phyloP scores from a whole-genome alignment of 2,888 invertebrate genomes.

The Myopa testacea region DNA sequence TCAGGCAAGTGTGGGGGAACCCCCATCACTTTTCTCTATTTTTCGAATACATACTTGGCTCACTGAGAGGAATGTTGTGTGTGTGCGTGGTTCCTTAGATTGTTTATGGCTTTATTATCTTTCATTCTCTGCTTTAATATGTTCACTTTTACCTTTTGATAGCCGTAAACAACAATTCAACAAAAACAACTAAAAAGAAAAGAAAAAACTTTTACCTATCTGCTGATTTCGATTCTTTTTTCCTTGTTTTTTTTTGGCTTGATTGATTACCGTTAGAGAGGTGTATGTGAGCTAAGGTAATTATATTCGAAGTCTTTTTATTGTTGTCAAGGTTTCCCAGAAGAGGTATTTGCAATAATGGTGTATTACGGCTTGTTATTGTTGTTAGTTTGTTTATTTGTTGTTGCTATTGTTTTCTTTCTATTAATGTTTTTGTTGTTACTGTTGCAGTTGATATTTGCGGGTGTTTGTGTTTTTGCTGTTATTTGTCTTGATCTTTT shows the following conservation, averaged over 20 bases:
- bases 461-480: conserved; percentile 2
- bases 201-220: too few relatives aligned
- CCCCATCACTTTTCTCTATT: too few relatives aligned
- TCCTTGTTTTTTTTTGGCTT: neutral
- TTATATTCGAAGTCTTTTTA: neutral
- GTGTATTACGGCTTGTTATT: neutral
- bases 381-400: neutral
- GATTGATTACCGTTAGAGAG: conserved; percentile 4
- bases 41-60: too few relatives aligned
- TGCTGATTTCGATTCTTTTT: too few relatives aligned
- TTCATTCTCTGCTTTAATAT: too few relatives aligned
- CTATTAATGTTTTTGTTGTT: conserved; percentile 15
- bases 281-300: neutral
- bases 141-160: too few relatives aligned
- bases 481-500: neutral
- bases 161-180: too few relatives aligned
- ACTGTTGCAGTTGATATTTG: neutral
- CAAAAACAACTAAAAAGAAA: too few relatives aligned
- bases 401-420: neutral
- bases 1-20: too few relatives aligned
- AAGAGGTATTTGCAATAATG: conserved; percentile 2
- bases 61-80: too few relatives aligned
- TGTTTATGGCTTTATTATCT: too few relatives aligned
- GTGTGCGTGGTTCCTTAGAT: too few relatives aligned
- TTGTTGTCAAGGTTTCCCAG: conserved; percentile 23